These are phyloP conservation scores for Theristus sp. DNA, from an alignment of 2,888 invertebrate genomes.

Conservation along the genomic window DNA sequence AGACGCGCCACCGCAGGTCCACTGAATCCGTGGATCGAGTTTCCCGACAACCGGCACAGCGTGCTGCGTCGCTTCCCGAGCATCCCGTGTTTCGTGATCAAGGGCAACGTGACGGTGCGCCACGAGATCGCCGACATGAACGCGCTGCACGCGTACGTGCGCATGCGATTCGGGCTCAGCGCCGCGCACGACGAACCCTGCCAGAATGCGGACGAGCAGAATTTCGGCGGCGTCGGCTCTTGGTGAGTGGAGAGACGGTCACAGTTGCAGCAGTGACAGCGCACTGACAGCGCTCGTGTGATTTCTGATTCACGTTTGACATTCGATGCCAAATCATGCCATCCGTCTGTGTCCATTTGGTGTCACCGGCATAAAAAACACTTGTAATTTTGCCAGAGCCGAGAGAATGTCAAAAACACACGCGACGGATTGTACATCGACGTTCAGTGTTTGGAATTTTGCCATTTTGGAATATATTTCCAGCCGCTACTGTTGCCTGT, in stretches of 20 bases:
- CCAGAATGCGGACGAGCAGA: neutral
- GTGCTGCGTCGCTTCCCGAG: neutral
- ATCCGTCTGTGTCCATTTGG: neutral
- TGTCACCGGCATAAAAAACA: no score
- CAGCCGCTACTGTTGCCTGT: constrained; percentile 1
- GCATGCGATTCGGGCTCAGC: neutral
- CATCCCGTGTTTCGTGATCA: neutral
- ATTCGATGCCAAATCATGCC: neutral
- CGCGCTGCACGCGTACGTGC: neutral
- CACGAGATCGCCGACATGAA: neutral
- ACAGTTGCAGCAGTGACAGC: no score
- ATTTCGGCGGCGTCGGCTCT: constrained; percentile 4
- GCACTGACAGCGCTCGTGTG: neutral
- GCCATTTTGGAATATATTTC: no score
- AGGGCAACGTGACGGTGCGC: neutral
- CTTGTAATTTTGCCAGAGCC: no score
- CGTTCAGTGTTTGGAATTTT: no score
- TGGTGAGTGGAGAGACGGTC: constrained; percentile 1
- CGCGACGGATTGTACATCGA: no score
- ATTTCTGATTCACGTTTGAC: neutral
- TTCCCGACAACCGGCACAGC: neutral
- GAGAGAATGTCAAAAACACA: no score
- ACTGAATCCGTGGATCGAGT: neutral
- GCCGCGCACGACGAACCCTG: neutral
- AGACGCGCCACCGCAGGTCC: no score